Evolutionary conservation across 2,797 vertebrate genomes (phyloP), one percentile per base, ranked within the genome.

Genomic region (Synanceia verrucosa): DNA sequence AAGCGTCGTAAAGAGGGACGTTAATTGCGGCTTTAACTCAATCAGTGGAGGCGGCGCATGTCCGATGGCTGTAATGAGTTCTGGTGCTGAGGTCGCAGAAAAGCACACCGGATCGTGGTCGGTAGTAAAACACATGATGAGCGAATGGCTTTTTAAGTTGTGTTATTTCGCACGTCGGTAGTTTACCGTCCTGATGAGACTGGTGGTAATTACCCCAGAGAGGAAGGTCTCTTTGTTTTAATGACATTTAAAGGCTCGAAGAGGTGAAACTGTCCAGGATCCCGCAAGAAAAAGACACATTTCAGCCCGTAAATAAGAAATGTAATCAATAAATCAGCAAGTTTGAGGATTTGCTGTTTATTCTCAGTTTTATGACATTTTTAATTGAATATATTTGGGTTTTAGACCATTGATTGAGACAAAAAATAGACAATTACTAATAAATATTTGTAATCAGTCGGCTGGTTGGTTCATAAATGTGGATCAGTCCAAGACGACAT

Each of bases 1-100:
- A 91, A 92, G 79, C 72, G 13, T 58, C 60, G 79, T 90, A 89
- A 90, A 89, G 37, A 21, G 63, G 63, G 26, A 71, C 33, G 76
- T 87, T 91, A 91, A 91, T 89, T 91, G 89, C 56, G 33, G 59
- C 59, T 60, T 76, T 88, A 90, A 89, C 90, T 91, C 89, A 91
- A 91, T 93, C 89, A 86, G 72, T 18, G 85, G n/a, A n/a, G n/a
- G n/a, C n/a, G n/a, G n/a, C n/a, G 47, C 26, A 41, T 56, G 50
- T 64, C 57, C 46, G 56, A 68, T 62, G 62, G 48, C 50, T 36
- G 59, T 89, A 89, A 88, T 89, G 87, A 87, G 84, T 78, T 84
- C 64, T 50, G 86, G 70, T 87, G 89, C 91, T 88, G 91, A 90
- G 81, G 76, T 79, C 28, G 29, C 80, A 65, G 78, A 84, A 87